phyloP scores from a whole-genome alignment of 2,888 invertebrate species.

The Caenorhabditis panamensis region DNA sequence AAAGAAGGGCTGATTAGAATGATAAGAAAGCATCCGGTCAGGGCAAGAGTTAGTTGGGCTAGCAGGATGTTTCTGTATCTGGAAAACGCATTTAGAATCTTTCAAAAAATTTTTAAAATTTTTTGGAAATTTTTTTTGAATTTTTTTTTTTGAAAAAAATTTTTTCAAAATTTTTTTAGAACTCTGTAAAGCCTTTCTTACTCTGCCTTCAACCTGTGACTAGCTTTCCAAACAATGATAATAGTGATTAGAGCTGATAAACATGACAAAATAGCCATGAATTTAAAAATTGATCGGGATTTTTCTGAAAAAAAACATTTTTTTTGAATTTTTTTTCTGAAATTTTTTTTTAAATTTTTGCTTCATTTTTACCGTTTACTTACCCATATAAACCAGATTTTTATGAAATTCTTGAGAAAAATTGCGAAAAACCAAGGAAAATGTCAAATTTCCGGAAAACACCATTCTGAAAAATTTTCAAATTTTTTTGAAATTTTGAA shows the following conservation, averaged over 20 bases:
- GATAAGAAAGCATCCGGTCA: constrained; percentile 31
- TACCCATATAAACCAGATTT: not conserved
- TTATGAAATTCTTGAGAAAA: constrained; percentile 30
- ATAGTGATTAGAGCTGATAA: constrained; percentile 28
- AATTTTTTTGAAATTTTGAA: too few relatives aligned
- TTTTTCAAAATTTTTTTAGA: not conserved
- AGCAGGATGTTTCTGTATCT: constrained; percentile 54
- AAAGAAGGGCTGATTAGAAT: constrained; percentile 29
- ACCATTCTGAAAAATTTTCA: constrained; percentile 5
- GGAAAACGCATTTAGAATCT: too few relatives aligned
- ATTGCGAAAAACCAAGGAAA: constrained; percentile 39
- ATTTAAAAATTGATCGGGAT: not conserved
- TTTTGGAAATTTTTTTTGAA: not conserved
- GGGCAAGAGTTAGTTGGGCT: constrained; percentile 27
- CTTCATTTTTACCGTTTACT: not conserved
- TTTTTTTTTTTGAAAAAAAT: too few relatives aligned
- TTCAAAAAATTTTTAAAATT: not conserved
- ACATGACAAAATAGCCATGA: constrained; percentile 8
- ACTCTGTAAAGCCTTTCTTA: constrained; percentile 2
- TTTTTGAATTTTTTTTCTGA: constrained; percentile 10
- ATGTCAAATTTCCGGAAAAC: constrained; percentile 29
- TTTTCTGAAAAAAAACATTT: not conserved
- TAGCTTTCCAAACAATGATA: constrained; percentile 30
- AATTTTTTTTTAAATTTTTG: not conserved
- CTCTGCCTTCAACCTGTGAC: constrained; percentile 41